Base-by-base conservation (phyloP, 2,888 invertebrate genomes). In the Encarsia formosa region DNA sequence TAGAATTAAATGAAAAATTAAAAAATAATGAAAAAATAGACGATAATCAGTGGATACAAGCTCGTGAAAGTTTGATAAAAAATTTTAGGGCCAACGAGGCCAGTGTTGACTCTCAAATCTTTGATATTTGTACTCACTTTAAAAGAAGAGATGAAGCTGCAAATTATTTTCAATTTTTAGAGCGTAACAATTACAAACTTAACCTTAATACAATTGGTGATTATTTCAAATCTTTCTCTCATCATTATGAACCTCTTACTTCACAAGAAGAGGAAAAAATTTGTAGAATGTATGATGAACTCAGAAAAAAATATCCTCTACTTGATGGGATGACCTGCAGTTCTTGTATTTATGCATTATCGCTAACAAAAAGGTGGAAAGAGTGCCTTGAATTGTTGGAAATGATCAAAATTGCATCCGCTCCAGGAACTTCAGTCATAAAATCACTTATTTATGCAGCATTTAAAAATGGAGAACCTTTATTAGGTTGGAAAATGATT, bases 351-450 rank as follows among this genome's bases (percentile, higher is more conserved):
- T 72, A 74, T 54, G 87, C 81, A 0, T 67, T 91, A 3, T 83
- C 84, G 58, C 64, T 79, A 18, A 85, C 86, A 8, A 69, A 77
- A 49, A 75, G 81, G 58, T 89, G 87, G 86, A 77, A 77, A 60
- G 79, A 83, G 52, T 78, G 81, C 34, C 46, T 82, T 0, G 76
- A 80, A 58, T 73, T 87, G 13, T 67, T 87, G 20, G 78, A 84
- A 43, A 81, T 82, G 65, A 78, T 83, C 42, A 76, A 79, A 65
- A 37, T 79, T 9, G 76, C 76, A 20, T 60, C 69, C 49, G 67
- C 63, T 4, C 83, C 84, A 2, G 75, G 74, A 57, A 66, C 74
- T 48, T 61, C 65, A 2, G 73, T 79, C 0, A 83, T 82, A 57
- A 80, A 79, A 61, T 73, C 75, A 1, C 48, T 86, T 20, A 75